A percentile compares a stretch with the other conserved stretches of the same genome.
Evolutionary conservation across 2,888 invertebrate genomes (phyloP).

Genomic region (Andrena marginata): DNA sequence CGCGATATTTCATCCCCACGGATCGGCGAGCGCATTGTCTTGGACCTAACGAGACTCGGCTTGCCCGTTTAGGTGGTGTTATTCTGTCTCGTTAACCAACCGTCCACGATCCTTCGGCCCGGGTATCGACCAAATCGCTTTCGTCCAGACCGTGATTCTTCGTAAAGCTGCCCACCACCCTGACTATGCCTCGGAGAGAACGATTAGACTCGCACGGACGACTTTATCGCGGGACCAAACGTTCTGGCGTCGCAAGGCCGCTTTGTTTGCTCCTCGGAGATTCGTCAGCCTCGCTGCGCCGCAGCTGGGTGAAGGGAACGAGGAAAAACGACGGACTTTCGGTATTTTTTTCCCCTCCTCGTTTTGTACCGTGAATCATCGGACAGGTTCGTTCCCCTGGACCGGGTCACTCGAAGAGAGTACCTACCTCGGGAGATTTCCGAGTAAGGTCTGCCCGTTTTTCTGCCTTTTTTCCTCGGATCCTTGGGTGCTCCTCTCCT

Average conservation of each 20-base stretch:
- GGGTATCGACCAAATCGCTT: background rate
- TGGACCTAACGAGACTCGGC: conserved; percentile 27
- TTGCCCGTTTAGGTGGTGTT: conserved; percentile 40
- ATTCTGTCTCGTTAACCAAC: conserved; percentile 40
- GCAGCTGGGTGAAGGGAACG: background rate
- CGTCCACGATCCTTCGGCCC: conserved; percentile 19
- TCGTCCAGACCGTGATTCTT: too few species aligned
- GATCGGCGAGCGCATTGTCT: conserved; percentile 12
- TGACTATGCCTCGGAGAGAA: conserved; percentile 21
- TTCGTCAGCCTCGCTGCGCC: conserved; percentile 1
- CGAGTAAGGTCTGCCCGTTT: conserved; percentile 9
- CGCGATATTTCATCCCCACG: conserved; percentile 32
- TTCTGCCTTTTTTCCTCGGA: background rate
- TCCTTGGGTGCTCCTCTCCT: background rate
- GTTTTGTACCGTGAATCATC: conserved; percentile 33
- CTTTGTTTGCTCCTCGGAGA: background rate
- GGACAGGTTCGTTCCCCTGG: conserved; percentile 10
- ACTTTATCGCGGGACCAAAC: conserved; percentile 41
- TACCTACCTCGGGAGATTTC: background rate
- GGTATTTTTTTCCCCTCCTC: background rate
- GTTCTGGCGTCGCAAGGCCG: background rate
- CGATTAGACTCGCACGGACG: conserved; percentile 59
- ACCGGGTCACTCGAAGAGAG: background rate
- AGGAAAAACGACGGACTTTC: conserved; percentile 7
- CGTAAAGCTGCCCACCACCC: conserved; percentile 9